These are phyloP conservation scores for Epirrhoe tristata DNA, from an alignment of 2,888 invertebrate genomes.

Conservation along the genomic window DNA sequence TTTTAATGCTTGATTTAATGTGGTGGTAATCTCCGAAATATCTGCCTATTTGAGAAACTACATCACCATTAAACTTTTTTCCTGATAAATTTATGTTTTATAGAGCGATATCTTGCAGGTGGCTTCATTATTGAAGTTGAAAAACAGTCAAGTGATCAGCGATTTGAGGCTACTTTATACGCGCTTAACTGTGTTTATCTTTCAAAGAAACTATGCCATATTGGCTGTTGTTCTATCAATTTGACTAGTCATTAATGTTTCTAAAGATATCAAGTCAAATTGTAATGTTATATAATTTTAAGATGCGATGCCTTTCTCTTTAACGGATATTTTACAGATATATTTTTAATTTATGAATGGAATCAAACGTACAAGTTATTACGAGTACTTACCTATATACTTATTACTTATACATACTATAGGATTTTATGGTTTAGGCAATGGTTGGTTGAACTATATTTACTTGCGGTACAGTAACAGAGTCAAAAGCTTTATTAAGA, in stretches of 20 bases:
- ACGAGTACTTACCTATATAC: background rate
- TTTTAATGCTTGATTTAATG: too few relatives aligned
- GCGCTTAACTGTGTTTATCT: background rate
- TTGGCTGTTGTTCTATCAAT: conserved; percentile 27
- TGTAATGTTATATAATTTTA: conserved; percentile 1
- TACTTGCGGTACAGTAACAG: background rate
- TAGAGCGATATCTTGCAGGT: too few relatives aligned
- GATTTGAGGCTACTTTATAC: background rate
- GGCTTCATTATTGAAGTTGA: too few relatives aligned
- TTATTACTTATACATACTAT: background rate
- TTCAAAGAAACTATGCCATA: background rate
- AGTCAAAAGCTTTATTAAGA: background rate
- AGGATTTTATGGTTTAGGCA: background rate
- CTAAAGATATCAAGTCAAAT: conserved; percentile 10
- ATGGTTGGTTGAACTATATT: background rate
- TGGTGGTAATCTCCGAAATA: background rate
- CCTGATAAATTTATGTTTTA: too few relatives aligned
- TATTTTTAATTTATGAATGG: background rate
- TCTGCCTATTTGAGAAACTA: too few relatives aligned
- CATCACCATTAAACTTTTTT: too few relatives aligned
- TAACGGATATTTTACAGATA: conserved; percentile 4
- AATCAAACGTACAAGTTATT: conserved; percentile 14
- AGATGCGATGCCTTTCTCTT: background rate
- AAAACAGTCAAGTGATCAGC: background rate
- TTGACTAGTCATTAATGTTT: conserved; percentile 31